Evolutionary conservation across 2,113 vertebrate species (phyloP).

Genomic region (Anarhynchus alexandrinus): DNA sequence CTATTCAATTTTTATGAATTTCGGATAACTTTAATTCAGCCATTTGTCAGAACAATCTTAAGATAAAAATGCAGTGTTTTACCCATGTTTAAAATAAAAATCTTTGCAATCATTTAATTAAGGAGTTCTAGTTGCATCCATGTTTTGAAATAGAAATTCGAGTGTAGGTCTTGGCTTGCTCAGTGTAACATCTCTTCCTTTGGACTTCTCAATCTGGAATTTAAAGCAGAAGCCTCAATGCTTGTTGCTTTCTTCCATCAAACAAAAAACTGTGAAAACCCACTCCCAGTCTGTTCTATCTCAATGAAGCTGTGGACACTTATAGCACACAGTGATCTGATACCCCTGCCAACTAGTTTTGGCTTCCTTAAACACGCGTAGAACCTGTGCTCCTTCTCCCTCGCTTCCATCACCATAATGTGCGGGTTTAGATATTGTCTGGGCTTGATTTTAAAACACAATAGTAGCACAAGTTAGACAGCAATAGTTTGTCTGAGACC

Average conservation of each 20-base stretch:
- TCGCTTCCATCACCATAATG: background rate
- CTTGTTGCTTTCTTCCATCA: background rate
- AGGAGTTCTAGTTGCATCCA: background rate
- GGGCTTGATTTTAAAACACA: background rate
- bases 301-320: background rate
- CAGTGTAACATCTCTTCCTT: background rate
- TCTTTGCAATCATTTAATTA: background rate
- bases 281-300: background rate
- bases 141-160: background rate
- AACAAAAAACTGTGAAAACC: background rate
- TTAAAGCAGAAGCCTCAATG: background rate
- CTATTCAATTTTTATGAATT: background rate
- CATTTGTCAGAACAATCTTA: background rate
- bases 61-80: background rate
- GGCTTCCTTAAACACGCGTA: background rate
- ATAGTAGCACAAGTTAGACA: background rate
- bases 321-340: background rate
- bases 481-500: background rate
- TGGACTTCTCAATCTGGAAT: background rate
- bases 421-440: background rate
- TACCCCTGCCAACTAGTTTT: background rate
- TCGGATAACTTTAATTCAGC: background rate
- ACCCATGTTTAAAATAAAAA: background rate
- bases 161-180: background rate
- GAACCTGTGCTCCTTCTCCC: background rate